Percentiles rank a stretch among this genome's conserved stretches.
These are phyloP conservation scores for Nephrotoma appendiculata DNA, from an alignment of 2,888 invertebrate genomes.

Conservation along the genomic window DNA sequence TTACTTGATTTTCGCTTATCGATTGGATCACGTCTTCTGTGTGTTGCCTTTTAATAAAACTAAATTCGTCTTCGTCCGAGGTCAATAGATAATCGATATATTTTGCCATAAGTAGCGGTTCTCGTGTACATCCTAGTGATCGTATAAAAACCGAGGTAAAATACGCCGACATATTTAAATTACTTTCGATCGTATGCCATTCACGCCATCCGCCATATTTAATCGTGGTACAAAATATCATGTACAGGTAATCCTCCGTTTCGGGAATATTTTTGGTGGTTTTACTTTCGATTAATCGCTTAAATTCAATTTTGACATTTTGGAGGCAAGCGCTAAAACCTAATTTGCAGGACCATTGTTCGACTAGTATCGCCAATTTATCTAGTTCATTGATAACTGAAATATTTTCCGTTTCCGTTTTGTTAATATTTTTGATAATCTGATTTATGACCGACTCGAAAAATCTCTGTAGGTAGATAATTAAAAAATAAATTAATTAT, in stretches of 20 bases:
- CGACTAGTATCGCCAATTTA: background rate
- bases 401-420: background rate
- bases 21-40: constrained; percentile 6
- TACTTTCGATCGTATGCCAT: constrained; percentile 6
- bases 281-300: background rate
- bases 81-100: background rate
- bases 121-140: background rate
- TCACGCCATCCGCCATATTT: constrained; percentile 8
- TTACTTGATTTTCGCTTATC: constrained; percentile 7
- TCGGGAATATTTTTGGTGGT: background rate
- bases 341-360: background rate
- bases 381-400: background rate
- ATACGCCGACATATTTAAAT: background rate
- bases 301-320: background rate
- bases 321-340: background rate
- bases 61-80: background rate
- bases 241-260: constrained; percentile 8
- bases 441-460: background rate
- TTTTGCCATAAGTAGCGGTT: background rate
- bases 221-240: constrained; percentile 7
- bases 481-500: background rate
- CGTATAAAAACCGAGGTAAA: background rate
- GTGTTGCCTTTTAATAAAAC: background rate
- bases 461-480: background rate
- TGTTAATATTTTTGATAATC: background rate